Evolutionary conservation across 2,888 invertebrate species (phyloP).

Genomic region (Agyllia agylla): DNA sequence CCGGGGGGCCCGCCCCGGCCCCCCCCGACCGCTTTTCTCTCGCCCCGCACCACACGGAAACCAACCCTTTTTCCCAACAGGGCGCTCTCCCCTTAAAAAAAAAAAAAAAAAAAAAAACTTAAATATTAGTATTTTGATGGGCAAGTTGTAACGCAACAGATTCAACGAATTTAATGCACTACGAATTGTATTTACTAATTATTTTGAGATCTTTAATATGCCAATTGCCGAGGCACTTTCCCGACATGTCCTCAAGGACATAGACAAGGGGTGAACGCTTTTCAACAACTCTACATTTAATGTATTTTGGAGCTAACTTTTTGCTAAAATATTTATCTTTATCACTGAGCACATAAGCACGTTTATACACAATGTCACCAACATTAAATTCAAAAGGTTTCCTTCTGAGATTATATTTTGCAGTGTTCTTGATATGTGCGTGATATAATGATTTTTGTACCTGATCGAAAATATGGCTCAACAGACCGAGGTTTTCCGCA

Average conservation of each 20-base stretch:
- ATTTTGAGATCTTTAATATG: not conserved
- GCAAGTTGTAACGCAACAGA: too few species aligned
- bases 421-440: not conserved
- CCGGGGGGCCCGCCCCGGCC: too few species aligned
- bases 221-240: not conserved
- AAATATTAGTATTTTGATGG: too few species aligned
- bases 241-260: not conserved
- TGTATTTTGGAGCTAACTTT: not conserved
- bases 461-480: not conserved
- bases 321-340: not conserved
- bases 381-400: not conserved
- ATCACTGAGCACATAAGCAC: not conserved
- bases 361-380: not conserved
- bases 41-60: too few species aligned
- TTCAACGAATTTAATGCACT: not conserved
- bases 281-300: not conserved
- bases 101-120: too few species aligned
- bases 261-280: not conserved
- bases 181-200: not conserved
- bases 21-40: too few species aligned
- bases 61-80: too few species aligned
- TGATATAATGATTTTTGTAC: not conserved
- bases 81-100: too few species aligned
- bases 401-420: not conserved
- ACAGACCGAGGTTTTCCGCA: not conserved